Base-by-base conservation (phyloP, 2,888 invertebrate species). In the Petrolisthes manimaculis region DNA sequence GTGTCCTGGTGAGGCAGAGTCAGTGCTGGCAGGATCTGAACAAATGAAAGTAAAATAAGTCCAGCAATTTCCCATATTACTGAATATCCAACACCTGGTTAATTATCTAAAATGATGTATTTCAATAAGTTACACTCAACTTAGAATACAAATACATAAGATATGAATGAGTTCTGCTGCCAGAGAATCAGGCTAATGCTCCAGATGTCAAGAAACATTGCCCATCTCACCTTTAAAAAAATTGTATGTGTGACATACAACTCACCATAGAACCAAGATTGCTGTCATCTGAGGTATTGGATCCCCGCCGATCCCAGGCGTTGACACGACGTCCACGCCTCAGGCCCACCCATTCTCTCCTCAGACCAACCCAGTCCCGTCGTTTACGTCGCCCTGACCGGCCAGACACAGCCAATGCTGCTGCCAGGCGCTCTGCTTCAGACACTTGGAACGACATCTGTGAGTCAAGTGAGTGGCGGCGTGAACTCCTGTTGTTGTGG, bases 381-480 rank as follows among this genome's bases (percentile, higher is more conserved):
- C 89, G 85, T 69, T 89, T 89, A 21, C 89, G 89, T 0, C 89
- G 85, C n/a, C 89, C 89, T 61, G 86, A 89, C 74, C 89, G 81
- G 21, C 88, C 90, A 55, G 86, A 86, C 12, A 88, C 89, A 54
- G 88, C 87, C 14, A 89, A 74, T 5, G 90, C 90, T 6, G 71
- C 21, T 24, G 88, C 89, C 51, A 88, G 54, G 5, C 91, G 83
- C 61, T 91, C 89, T 4, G 89, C 86, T 79, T 91, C 89, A 21
- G 91, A 91, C 74, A 91, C 89, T 37, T 91, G 91, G 80, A 91
- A 91, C 5, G 91, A 91, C 86, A 91, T 86, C 80, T 91, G 91
- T 24, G 97, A 97, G 92, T 97, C 97, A 24, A 97, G 95, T 0
- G 97, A 97, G 93, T 97, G 97, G 74, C 97, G 94, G 9, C 97